These are phyloP conservation scores for Chunga burmeisteri DNA, from an alignment of 2,113 vertebrate species.

Conservation along the genomic window DNA sequence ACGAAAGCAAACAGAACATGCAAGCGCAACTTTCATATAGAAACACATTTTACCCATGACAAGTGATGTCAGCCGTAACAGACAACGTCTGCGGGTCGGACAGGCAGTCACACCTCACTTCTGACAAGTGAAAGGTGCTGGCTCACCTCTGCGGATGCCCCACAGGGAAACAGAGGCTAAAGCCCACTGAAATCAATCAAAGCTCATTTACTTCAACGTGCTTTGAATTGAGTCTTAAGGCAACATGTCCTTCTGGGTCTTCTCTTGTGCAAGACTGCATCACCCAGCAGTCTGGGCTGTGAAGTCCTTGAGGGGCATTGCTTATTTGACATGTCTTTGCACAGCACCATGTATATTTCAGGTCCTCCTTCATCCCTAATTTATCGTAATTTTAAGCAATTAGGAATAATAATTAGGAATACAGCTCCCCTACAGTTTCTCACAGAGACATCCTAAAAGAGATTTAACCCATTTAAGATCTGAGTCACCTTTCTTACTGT, in stretches of 20 bases:
- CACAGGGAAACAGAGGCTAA: not conserved
- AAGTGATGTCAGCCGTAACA: not conserved
- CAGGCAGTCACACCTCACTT: not conserved
- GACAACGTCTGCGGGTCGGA: accelerated
- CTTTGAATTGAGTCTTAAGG: not conserved
- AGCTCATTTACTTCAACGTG: not conserved
- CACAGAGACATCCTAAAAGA: not conserved
- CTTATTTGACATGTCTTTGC: not conserved
- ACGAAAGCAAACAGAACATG: not conserved
- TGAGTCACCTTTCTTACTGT: not conserved
- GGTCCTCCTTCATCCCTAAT: not conserved
- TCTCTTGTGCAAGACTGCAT: not conserved
- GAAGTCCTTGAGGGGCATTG: accelerated
- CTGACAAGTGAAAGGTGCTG: not conserved
- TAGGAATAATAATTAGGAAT: not conserved
- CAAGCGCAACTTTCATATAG: not conserved
- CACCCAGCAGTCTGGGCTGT: not conserved
- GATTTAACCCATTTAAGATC: not conserved
- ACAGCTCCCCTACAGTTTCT: not conserved
- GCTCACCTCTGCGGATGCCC: not conserved
- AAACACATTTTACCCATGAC: not conserved
- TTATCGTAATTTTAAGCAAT: not conserved
- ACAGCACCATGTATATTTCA: not conserved
- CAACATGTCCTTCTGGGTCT: not conserved
- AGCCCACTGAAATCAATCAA: not conserved